phyloP scores from a whole-genome alignment of 2,888 invertebrate genomes.

The Bombylius discolor region DNA sequence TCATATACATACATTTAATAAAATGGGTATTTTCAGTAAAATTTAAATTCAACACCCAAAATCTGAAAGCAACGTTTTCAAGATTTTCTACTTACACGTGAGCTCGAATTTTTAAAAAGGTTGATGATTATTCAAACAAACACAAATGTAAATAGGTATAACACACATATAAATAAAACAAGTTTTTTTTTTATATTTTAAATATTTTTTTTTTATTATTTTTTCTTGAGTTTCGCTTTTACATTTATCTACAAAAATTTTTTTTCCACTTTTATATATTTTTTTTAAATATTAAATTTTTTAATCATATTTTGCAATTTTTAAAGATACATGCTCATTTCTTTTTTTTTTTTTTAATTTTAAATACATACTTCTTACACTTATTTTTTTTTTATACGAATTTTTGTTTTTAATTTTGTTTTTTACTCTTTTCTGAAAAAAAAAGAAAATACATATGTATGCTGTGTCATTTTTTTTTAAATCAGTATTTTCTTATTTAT shows the following conservation, averaged over 20 bases:
- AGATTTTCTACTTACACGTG: too few relatives aligned
- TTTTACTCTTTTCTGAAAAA: too few relatives aligned
- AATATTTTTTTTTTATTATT: conserved; percentile 11
- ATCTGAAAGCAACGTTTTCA: too few relatives aligned
- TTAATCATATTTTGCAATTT: not conserved
- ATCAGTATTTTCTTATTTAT: not conserved
- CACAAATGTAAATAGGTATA: too few relatives aligned
- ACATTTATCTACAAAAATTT: conserved; percentile 17
- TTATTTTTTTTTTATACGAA: not conserved
- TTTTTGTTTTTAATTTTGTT: not conserved
- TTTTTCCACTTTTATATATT: conserved; percentile 3
- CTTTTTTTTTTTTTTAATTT: not conserved
- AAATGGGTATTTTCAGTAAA: too few relatives aligned
- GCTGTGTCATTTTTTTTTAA: too few relatives aligned
- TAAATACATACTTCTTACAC: not conserved
- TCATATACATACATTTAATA: too few relatives aligned
- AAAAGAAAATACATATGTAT: too few relatives aligned
- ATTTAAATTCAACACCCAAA: too few relatives aligned
- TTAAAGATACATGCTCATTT: not conserved
- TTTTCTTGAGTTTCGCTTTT: conserved; percentile 12
- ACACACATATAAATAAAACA: too few relatives aligned
- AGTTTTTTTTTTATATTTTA: conserved; percentile 3
- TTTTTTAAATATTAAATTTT: conserved; percentile 1
- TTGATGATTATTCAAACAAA: too few relatives aligned
- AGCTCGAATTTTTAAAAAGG: too few relatives aligned